Base-by-base conservation (phyloP, 2,888 invertebrate genomes). In the Parnassius orleans region DNA sequence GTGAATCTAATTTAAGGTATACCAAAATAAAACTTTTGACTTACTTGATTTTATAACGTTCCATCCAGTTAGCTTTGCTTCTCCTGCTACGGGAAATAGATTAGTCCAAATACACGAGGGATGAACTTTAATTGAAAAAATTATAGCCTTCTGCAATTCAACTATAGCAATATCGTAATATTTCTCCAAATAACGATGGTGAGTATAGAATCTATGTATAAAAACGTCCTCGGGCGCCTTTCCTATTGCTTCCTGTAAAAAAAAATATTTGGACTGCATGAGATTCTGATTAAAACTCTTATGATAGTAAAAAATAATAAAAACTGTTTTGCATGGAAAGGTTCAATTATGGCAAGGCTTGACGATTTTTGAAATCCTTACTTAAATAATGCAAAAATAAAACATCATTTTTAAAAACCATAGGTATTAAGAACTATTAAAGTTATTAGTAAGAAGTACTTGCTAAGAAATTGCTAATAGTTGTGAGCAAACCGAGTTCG, bases 121-220 rank as follows among this genome's bases (percentile, higher is more conserved):
- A 24, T 67, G 64, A 19, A 61, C 56, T 14, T 56, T 60, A 3
- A 43, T 52, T 14, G 65, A 56, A 41, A 67, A 64, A 1, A 5
- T 10, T 7, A 62, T 12, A 9, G 50, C 2, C 3, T 44, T 42
- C 10, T 43, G 3, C 9, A 67, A 53, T 46, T 63, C 43, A 3
- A 67, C 10, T 10, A 67, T 33, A 9, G 67, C 67, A 42, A 67
- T 60, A 42, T 67, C 64, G 12, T 63, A 61, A 51, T 64, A 57
- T 3, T 19, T 19, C 9, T 19, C 47, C 3, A 10, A 12, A 10
- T 42, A 12, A 0, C 9, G 10, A 44, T 64, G 65, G 3, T 19
- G 1, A 1, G 50, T 52, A 57, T 65, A 61, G 24, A 66, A 43
- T n/a, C 44, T 44, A 3, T 50, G 2, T 44, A 63, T 63, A 11